Conservation (phyloP, 1,140 invertebrate genomes). For the Drosophila burlai region DNA sequence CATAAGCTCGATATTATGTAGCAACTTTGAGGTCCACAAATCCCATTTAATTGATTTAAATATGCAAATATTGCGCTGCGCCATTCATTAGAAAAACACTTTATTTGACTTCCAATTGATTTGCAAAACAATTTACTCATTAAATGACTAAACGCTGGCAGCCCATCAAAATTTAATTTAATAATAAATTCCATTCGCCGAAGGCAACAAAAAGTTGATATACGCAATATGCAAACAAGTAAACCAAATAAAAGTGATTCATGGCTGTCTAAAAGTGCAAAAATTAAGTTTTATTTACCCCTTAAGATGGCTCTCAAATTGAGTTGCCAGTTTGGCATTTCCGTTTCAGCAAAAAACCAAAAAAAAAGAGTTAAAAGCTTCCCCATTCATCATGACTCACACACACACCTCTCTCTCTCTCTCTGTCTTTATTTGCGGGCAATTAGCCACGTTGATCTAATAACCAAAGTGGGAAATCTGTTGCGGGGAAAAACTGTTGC, state of each 20-base stretch:
- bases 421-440: conserved; percentile 24
- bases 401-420: neutral
- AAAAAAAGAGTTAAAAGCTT: conserved; percentile 34
- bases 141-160: conserved; percentile 46
- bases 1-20: conserved; percentile 15
- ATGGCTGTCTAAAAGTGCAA: conserved; percentile 33
- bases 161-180: conserved; percentile 29
- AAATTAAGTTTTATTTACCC: conserved; percentile 31
- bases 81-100: conserved; percentile 33
- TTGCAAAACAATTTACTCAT: conserved; percentile 54
- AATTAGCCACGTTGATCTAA: conserved; percentile 61
- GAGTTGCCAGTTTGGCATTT: conserved; percentile 60
- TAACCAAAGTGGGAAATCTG: conserved; percentile 38
- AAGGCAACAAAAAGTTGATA: conserved; percentile 24
- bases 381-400: conserved; percentile 60
- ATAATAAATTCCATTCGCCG: conserved; percentile 2
- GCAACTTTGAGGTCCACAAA: conserved; percentile 2
- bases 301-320: conserved; percentile 33
- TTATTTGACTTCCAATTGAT: conserved; percentile 44
- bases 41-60: conserved; percentile 39
- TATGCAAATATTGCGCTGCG: conserved; percentile 38
- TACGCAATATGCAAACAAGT: conserved; percentile 7
- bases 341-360: conserved; percentile 32
- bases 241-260: conserved; percentile 43
- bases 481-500: conserved; percentile 61